Base-by-base conservation (phyloP, 2,888 invertebrate species). In the Scaptomyza flava region DNA sequence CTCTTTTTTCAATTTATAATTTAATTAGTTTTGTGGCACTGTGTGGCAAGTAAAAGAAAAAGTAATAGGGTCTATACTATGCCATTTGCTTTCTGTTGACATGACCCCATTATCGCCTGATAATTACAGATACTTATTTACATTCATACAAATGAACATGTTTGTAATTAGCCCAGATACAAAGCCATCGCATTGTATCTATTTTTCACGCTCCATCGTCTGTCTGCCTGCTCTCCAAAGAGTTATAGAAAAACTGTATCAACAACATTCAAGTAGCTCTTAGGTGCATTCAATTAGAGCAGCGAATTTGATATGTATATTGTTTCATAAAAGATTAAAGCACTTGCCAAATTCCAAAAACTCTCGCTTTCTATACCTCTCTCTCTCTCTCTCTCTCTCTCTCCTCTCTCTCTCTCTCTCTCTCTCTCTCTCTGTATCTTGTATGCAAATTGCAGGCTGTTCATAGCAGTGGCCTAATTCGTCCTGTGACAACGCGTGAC, bases 401-500 rank as follows among this genome's bases (percentile, higher is more conserved):
- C 36, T 17, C 23, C n/a, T n/a, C 20, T 48, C 33, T 48, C 12
- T 34, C 31, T 17, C 12, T 34, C 34, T 34, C 17, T 11, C 6
- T 43, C 5, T 12, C 30, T 48, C 36, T 17, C 23, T 2, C 17
- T 17, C 17, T 17, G 17, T 48, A 3, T 20, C 12, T n/a, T 33
- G 6, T 34, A 1, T 2, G 17, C 6, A 38, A 33, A 71, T 69
- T 11, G 14, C 42, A 91, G 91, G 91, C 91, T n/a, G 89, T 90
- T 0, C 91, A 91, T 48, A 79, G 71, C 43, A 89, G 77, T 50
- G 91, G 91, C 3, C 72, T 85, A 5, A 91, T 91, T 68, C 86
- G 91, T 11, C 90, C 91, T 23, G 81, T 87, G 12, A 91, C 91
- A 11, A 90, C 91, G 14, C 85, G 83, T 7, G 91, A 91, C 62